Evolutionary conservation across 2,797 vertebrate genomes (phyloP), one percentile per base, ranked within the genome.

Genomic region (Cynodonichthys magdalenae): DNA sequence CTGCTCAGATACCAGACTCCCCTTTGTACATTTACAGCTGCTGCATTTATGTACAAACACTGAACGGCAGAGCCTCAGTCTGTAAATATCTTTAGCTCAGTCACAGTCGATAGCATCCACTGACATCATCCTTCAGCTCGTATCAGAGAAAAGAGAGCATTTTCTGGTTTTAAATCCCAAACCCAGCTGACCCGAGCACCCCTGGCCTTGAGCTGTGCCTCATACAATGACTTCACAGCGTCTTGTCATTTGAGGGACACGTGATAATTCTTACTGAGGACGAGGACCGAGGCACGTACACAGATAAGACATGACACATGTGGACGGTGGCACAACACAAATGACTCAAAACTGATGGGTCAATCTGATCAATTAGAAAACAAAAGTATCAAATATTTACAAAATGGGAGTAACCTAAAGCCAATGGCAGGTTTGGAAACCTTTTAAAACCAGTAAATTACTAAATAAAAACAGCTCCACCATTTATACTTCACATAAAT

Each of bases 11-110:
- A 39, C 10, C 10, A 39, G 46, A 48, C 46, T 48, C 46, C 18
- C 46, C 14, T 12, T 48, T 48, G 46, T 48, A 20, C 46, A 20
- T 48, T 87, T 94, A 86, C 75, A 89, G 92, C 77, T 77, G 85
- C 83, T 84, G 91, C 89, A 91, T 93, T 94, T 90, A 83, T 87
- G 89, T 85, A 85, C 42, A 53, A 88, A 90, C 90, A 90, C 92
- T 90, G 74, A 83, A 66, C 62, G 47, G 34, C 24, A 36, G 53
- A 27, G 24, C 31, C 29, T 61, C 53, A n/a, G 28, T n/a, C 48
- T 50, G 53, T 36, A 15, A 29, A 34, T 18, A 18, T 47, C 63
- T 52, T 63, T 48, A 53, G 54, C 81, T 55, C n/a, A 24, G 51
- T 77, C 73, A 66, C 47, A 36, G 47, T 24, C 41, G 64, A 72